Conservation (phyloP, 2,888 invertebrate genomes). For the Halictus ligatus region DNA sequence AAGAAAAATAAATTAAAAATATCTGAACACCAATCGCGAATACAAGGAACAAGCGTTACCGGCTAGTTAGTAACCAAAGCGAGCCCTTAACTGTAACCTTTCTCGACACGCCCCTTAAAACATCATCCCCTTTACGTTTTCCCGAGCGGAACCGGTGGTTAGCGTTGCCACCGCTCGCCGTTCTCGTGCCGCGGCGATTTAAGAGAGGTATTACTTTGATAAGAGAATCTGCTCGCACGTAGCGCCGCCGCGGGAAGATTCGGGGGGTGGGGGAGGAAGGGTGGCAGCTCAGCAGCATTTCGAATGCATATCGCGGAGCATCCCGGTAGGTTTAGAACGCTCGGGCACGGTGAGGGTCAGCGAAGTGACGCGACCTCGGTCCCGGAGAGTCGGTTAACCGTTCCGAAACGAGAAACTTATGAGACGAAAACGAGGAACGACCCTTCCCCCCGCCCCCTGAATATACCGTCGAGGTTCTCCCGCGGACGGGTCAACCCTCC, state of each 20-base stretch:
- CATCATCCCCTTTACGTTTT: background rate
- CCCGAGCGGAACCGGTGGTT: background rate
- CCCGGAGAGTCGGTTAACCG: conserved; percentile 57
- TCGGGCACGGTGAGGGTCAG: conserved; percentile 56
- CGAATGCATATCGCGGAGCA: conserved; percentile 59
- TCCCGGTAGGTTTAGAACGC: conserved; percentile 52
- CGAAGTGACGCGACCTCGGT: conserved; percentile 47
- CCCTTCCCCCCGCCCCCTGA: conserved; percentile 13
- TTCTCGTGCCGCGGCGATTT: background rate
- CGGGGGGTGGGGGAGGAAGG: background rate
- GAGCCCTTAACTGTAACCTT: background rate
- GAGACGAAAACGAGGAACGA: conserved; percentile 51
- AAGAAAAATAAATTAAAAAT: too few species aligned
- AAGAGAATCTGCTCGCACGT: conserved; percentile 38
- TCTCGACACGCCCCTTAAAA: background rate
- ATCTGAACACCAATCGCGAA: too few species aligned
- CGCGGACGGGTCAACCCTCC: conserved; percentile 33
- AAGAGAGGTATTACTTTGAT: conserved; percentile 41
- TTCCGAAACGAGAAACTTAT: conserved; percentile 65
- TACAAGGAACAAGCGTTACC: too few species aligned
- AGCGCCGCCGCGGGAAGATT: background rate
- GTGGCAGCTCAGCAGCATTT: conserved; percentile 15
- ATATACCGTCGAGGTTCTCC: conserved; percentile 47
- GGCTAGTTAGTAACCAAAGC: background rate
- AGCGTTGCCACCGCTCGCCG: background rate